These are phyloP conservation scores for Bos javanicus DNA, from an alignment of 2,113 vertebrate genomes.

Conservation along the genomic window DNA sequence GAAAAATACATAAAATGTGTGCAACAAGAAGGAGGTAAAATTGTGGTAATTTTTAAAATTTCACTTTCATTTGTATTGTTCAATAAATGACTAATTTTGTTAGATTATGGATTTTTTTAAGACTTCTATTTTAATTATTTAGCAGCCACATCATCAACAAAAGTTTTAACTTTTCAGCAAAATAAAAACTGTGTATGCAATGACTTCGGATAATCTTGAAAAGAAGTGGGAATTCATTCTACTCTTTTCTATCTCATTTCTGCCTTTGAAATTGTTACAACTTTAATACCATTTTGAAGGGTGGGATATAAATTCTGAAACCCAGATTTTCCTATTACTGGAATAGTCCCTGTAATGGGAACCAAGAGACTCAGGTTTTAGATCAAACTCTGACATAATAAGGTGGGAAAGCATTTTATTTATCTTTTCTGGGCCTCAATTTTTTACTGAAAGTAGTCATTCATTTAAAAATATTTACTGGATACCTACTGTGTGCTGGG, in stretches of 20 bases:
- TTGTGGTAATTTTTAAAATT: not conserved
- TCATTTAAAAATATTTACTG: not conserved
- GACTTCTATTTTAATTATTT: not conserved
- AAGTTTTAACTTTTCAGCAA: slow-evolving; percentile 21
- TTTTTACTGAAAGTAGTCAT: not conserved
- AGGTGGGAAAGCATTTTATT: not conserved
- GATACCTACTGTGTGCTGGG: not conserved
- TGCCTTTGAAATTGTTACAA: not conserved
- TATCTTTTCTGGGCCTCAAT: not conserved
- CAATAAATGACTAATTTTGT: slow-evolving; percentile 1
- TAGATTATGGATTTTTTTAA: not conserved
- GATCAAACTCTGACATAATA: not conserved
- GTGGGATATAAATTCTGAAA: not conserved
- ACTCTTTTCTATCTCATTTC: not conserved
- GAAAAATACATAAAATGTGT: not conserved
- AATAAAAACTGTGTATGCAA: not conserved
- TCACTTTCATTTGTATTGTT: slow-evolving; percentile 32
- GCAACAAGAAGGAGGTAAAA: not conserved
- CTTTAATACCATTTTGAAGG: not conserved
- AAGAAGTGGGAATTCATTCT: not conserved
- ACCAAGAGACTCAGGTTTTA: not conserved
- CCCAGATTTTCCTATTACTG: not conserved
- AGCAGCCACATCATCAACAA: not conserved
- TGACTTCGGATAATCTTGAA: not conserved
- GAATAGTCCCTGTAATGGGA: not conserved